Evolutionary conservation across 1,140 invertebrate species (phyloP), one percentile per base, ranked within the genome.

Genomic region (Amyelois transitella): DNA sequence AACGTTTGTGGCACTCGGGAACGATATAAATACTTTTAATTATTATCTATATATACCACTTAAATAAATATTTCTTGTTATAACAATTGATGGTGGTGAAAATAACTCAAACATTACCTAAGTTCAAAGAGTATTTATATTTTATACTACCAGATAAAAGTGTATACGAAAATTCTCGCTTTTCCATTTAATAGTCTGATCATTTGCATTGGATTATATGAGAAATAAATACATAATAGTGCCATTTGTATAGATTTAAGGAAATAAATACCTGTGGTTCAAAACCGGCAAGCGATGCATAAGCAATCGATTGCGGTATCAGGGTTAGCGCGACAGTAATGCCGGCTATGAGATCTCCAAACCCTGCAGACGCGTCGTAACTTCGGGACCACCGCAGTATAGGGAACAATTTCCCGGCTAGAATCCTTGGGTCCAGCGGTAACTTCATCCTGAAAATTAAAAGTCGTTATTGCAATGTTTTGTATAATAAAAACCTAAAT

Each of bases 291-390:
- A 96, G 85, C 51, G 92, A 91, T 22, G 94, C 93, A 75, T 95
- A 95, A 1, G 94, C 94, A 55, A 96, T 92, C 7, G 93, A 93
- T 88, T 96, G 93, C 1, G 93, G 94, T 66, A 94, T 94, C 19
- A 95, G 90, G 3, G 94, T 95, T 18, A 95, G 85, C 2, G 93
- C 94, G 7, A 96, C 93, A 0, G 96, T 97, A 18, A 97, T 90
- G 21, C 96, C 96, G 10, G 96, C 96, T 22, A 97, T 91, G 28
- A 96, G 75, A 86, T 96, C 95, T 5, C 92, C 91, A 1, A 94
- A 76, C 6, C 91, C 91, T 18, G 90, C 91, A 12, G 87, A 82
- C 6, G 77, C 74, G 45, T 89, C 90, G 76, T 97, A 97, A 55
- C 55, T 71, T 60, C 66, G 75, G 24, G 82, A 78, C 88, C 88